phyloP scores from a whole-genome alignment of 2,888 invertebrate species.

The Trichacis sp. region DNA sequence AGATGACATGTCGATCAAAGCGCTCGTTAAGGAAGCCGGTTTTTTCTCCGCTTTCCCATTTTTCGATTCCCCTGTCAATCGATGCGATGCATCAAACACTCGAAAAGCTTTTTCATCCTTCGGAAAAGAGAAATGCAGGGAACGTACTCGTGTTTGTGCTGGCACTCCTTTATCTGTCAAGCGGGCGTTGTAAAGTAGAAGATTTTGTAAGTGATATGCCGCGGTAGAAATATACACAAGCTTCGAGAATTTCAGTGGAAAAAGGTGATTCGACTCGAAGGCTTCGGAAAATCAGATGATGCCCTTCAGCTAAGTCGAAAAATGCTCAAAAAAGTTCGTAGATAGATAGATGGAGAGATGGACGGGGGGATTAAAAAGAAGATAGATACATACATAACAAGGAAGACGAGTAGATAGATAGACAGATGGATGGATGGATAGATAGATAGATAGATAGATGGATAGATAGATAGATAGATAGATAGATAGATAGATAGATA shows the following conservation, averaged over 20 bases:
- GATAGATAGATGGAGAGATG: too few relatives aligned
- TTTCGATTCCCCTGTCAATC: conserved; percentile 1
- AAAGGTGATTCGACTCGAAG: conserved; percentile 19
- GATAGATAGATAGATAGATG: too few relatives aligned
- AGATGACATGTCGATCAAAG: conserved; percentile 21
- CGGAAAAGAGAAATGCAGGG: neutral
- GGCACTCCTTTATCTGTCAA: conserved; percentile 15
- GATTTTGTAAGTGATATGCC: conserved; percentile 12
- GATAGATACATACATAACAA: too few relatives aligned
- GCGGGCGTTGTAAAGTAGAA: conserved; percentile 1
- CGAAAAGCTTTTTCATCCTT: neutral
- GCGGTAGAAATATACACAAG: conserved; percentile 17
- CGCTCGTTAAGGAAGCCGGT: conserved; percentile 22
- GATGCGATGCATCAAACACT: conserved; percentile 7
- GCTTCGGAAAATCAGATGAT: too few relatives aligned
- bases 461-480: too few relatives aligned
- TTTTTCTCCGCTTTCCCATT: conserved; percentile 10
- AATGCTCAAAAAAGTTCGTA: too few relatives aligned
- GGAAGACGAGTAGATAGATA: too few relatives aligned
- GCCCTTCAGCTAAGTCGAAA: too few relatives aligned
- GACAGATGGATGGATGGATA: too few relatives aligned
- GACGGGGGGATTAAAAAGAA: too few relatives aligned
- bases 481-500: too few relatives aligned
- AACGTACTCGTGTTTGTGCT: conserved; percentile 22
- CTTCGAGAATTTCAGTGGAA: conserved; percentile 7